These are phyloP conservation scores for Brachymystax lenok DNA, from an alignment of 2,797 vertebrate genomes.

Conservation along the genomic window DNA sequence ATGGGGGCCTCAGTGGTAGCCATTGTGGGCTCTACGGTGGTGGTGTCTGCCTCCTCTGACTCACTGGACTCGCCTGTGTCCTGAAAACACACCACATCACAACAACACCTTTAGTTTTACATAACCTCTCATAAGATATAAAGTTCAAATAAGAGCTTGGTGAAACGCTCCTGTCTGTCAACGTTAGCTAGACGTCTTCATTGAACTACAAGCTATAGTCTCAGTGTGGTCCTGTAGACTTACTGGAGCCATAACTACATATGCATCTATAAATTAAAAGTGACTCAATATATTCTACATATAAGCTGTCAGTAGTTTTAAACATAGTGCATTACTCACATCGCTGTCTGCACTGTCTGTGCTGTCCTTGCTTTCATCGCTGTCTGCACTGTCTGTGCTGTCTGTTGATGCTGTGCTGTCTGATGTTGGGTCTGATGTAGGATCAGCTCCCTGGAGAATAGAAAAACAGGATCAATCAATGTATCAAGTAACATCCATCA, in stretches of 20 bases:
- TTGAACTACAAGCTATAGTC: neutral
- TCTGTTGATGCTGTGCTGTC: constrained; percentile 41
- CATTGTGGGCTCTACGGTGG: constrained; percentile 52
- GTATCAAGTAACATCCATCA: neutral
- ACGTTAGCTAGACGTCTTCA: neutral
- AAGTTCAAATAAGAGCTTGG: neutral
- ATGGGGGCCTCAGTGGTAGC: constrained; percentile 41
- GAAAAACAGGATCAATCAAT: neutral
- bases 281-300: neutral
- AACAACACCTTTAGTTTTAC: neutral
- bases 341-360: constrained; percentile 39
- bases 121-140: neutral
- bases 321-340: constrained; percentile 54
- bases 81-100: constrained; percentile 24
- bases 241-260: neutral
- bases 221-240: neutral
- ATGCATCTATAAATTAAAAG: neutral
- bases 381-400: constrained; percentile 38
- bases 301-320: neutral
- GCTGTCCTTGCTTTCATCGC: constrained; percentile 49
- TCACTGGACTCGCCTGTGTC: constrained; percentile 61
- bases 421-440: constrained; percentile 15
- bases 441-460: constrained; percentile 15
- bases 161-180: neutral
- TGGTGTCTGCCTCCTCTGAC: constrained; percentile 64